Evolutionary conservation across 2,888 invertebrate species (phyloP), one percentile per base, ranked within the genome.

Genomic region (Zonitis immaculata): DNA sequence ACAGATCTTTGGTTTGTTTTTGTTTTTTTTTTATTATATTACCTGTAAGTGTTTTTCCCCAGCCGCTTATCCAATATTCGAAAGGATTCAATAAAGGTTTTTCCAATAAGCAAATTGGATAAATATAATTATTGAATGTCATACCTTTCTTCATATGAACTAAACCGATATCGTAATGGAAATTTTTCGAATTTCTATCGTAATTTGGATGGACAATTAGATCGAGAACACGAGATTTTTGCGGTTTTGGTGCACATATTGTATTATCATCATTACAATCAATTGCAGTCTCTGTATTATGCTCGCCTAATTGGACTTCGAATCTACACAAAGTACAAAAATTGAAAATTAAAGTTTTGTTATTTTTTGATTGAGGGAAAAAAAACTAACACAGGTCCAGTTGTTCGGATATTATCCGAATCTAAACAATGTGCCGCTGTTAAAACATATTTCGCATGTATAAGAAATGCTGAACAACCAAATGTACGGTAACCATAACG

Each of bases 381-480:
- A n/a, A n/a, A n/a, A n/a, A 60, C 78, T 74, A 66, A 80, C 80
- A 79, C 72, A 35, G 56, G 71, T 27, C 76, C 77, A 14, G 61
- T 43, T 12, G 57, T 32, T 26, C 51, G 42, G 9, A 63, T 47
- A 4, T 49, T 49, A 7, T 60, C 56, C 6, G 62, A 59, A 18
- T 47, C 39, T 0, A 75, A 72, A 60, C 82, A 82, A 62, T 82
- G 82, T 0, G 75, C 80, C 1, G 82, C 82, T 0, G 82, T 82
- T 11, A 82, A 53, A 1, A 81, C 78, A 62, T 79, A 81, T 66
- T 68, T 74, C 1, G 73, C 68, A 59, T 79, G 80, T 58, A 83
- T 79, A 9, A 83, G 71, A 42, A 77, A 75, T 5, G 78, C 82
- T 0, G 78, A 77, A 60, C 82, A 82, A 4, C 75, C 74, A 42